These are phyloP conservation scores for Trilocha varians DNA, from an alignment of 2,888 invertebrate genomes.

Conservation along the genomic window DNA sequence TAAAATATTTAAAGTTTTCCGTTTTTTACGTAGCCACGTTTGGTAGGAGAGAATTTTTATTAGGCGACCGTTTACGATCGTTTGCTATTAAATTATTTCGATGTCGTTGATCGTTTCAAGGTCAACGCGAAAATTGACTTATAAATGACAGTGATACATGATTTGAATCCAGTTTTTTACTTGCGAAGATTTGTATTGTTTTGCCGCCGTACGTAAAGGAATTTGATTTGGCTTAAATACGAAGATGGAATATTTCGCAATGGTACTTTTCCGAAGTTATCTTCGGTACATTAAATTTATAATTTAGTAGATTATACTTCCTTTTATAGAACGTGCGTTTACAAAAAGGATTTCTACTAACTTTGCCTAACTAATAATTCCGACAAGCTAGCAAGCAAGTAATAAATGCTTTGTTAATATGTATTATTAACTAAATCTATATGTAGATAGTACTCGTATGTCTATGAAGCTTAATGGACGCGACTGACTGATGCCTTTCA, in stretches of 20 bases:
- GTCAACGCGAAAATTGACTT: conserved; percentile 9
- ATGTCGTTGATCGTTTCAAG: conserved; percentile 35
- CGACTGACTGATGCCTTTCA: conserved; percentile 56
- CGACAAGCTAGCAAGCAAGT: no score
- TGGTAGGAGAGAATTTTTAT: conserved; percentile 19
- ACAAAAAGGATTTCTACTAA: no score
- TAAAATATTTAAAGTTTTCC: background rate
- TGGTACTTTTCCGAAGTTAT: no score
- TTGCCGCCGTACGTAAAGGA: no score
- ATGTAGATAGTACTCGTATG: background rate
- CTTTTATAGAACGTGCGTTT: no score
- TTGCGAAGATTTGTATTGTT: background rate
- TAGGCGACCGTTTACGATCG: conserved; percentile 15
- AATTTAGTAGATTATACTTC: no score
- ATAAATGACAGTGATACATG: background rate
- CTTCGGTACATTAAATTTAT: no score
- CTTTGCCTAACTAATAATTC: no score
- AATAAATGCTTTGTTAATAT: no score
- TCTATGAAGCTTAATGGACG: conserved; percentile 9
- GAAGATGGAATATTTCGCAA: no score
- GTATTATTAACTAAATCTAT: no score
- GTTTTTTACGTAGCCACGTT: background rate
- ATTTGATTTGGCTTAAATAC: no score
- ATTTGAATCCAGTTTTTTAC: background rate
- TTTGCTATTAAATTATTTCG: conserved; percentile 21